A percentile compares a stretch with the other conserved stretches of the same genome.
Evolutionary conservation across 1,140 invertebrate species (phyloP).

Genomic region (Polypedilum pembai): DNA sequence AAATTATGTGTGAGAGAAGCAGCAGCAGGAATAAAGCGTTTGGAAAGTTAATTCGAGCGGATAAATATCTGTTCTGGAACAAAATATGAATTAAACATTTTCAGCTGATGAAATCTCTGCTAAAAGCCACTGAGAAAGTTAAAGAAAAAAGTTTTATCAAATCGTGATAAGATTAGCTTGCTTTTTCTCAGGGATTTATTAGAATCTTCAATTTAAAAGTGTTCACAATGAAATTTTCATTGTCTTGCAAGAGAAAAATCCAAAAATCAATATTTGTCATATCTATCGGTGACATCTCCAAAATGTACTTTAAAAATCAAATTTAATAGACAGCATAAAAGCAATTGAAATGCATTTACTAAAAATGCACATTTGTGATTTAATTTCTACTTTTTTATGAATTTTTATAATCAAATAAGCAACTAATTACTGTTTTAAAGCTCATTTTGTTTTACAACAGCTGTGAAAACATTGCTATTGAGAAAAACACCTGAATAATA

Average conservation of each 20-base stretch:
- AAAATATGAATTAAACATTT: conserved; percentile 11
- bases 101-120: background rate
- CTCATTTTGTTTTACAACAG: background rate
- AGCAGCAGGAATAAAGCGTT: background rate
- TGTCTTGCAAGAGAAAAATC: background rate
- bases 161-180: background rate
- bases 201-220: background rate
- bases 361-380: too few relatives aligned
- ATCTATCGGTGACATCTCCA: background rate
- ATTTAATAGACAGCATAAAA: too few relatives aligned
- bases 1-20: background rate
- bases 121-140: background rate
- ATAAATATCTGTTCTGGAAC: conserved; percentile 6
- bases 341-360: too few relatives aligned
- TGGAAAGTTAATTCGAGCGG: background rate
- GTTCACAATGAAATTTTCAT: background rate
- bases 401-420: background rate
- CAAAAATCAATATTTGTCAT: background rate
- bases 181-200: background rate
- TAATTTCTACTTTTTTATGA: too few relatives aligned
- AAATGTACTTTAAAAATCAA: background rate
- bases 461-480: conserved; percentile 37
- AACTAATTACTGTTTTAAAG: background rate
- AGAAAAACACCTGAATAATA: conserved; percentile 44
- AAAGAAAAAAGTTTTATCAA: conserved; percentile 3